These are phyloP conservation scores for Stichopus horrens DNA, from an alignment of 53 echinoderm and acorn worm genomes.

Conservation along the genomic window DNA sequence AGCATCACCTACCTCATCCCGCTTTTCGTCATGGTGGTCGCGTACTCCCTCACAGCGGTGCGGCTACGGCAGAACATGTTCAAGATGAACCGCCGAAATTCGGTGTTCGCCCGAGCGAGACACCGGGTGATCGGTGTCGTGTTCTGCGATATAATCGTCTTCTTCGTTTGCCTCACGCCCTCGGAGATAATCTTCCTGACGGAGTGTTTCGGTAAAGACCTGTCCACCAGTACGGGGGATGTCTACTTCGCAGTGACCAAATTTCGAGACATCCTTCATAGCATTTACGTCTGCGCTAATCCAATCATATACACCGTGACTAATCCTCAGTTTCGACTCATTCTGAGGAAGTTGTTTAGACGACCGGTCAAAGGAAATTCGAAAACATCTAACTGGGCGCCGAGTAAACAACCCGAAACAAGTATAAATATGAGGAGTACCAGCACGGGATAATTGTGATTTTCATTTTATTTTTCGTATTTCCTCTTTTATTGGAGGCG, in stretches of 20 bases:
- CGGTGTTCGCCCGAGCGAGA: slow-evolving; percentile 16
- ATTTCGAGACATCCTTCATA: neutral
- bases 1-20: slow-evolving; percentile 6
- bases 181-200: slow-evolving; percentile 1
- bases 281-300: slow-evolving; percentile 30
- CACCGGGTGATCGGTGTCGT: slow-evolving; percentile 34
- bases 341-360: neutral
- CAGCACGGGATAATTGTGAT: neutral
- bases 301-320: slow-evolving; percentile 32
- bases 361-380: neutral
- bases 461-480: too few species aligned
- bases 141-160: slow-evolving; percentile 28
- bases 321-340: slow-evolving; percentile 29
- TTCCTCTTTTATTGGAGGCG: too few species aligned
- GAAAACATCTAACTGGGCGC: neutral
- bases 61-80: slow-evolving; percentile 26
- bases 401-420: neutral
- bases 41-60: slow-evolving; percentile 16
- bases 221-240: neutral
- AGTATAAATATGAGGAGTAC: slow-evolving; percentile 1
- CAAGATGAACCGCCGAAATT: slow-evolving; percentile 27
- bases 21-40: slow-evolving; percentile 3
- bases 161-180: slow-evolving; percentile 31
- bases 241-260: neutral
- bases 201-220: neutral